These are phyloP conservation scores for Apodemus speciosus DNA, from an alignment of 2,113 vertebrate species.

Conservation along the genomic window DNA sequence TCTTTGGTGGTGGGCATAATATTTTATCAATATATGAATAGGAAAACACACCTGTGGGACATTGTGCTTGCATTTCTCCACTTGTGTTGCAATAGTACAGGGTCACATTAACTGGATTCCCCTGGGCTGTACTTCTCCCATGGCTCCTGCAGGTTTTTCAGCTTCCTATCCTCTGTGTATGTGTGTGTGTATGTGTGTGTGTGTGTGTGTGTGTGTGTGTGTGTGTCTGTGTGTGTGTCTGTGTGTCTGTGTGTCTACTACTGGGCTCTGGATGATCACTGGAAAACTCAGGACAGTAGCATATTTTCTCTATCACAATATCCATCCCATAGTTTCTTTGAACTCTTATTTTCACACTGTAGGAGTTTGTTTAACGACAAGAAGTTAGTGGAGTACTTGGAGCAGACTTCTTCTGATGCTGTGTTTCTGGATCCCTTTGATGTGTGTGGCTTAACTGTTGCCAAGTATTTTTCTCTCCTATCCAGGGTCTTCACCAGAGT, in stretches of 20 bases:
- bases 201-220: background rate
- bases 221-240: no score
- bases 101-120: background rate
- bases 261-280: constrained; percentile 77
- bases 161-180: accelerated
- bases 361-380: constrained; percentile 64
- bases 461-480: constrained; percentile 74
- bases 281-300: accelerated
- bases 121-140: accelerated
- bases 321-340: accelerated
- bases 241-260: background rate
- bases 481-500: constrained; percentile 76
- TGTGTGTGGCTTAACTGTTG: constrained; percentile 68
- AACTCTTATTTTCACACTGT: background rate
- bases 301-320: accelerated
- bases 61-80: background rate
- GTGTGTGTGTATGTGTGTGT: no score
- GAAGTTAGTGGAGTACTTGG: constrained; percentile 72
- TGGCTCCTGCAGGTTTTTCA: background rate
- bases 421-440: no score
- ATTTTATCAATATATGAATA: background rate
- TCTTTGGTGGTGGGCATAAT: background rate
- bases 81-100: accelerated
- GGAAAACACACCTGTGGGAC: background rate
- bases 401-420: background rate